phyloP scores from a whole-genome alignment of 1,140 invertebrate species.

The Trichomalopsis sarcophagae region DNA sequence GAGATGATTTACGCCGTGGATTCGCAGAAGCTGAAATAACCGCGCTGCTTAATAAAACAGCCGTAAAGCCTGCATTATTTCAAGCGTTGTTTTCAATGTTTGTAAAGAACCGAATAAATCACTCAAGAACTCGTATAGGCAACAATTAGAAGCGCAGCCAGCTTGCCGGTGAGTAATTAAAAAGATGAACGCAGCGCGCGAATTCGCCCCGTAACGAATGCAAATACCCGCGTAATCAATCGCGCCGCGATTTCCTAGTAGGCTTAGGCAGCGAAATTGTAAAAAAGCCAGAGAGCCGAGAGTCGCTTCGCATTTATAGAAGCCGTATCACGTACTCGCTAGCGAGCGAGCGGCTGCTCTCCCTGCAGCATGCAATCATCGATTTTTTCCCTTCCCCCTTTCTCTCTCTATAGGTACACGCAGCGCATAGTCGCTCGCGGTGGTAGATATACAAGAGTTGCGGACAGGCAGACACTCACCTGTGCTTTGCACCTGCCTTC shows the following conservation, averaged over 20 bases:
- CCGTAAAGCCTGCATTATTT: neutral
- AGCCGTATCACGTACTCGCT: slow-evolving; percentile 6
- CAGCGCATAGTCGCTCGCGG: neutral
- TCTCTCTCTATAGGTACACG: neutral
- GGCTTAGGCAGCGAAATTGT: neutral
- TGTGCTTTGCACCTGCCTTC: slow-evolving; percentile 62
- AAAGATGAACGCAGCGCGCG: neutral
- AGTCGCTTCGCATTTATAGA: slow-evolving; percentile 23
- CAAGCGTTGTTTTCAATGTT: neutral
- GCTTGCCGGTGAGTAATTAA: neutral
- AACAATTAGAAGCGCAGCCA: neutral
- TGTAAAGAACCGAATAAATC: neutral
- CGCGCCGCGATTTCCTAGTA: neutral
- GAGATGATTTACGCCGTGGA: neutral
- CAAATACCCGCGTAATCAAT: slow-evolving; percentile 30
- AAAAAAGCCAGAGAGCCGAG: neutral
- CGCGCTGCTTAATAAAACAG: neutral
- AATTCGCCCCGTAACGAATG: slow-evolving; percentile 21
- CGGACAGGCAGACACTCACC: slow-evolving; percentile 54
- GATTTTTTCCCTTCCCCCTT: slow-evolving; percentile 13
- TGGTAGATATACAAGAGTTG: neutral
- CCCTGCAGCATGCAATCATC: slow-evolving; percentile 20
- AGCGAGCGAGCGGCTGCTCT: neutral
- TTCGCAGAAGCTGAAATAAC: neutral
- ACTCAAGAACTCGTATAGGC: neutral